phyloP scores from a whole-genome alignment of 2,113 vertebrate genomes.

The Eudyptes chrysolophus region DNA sequence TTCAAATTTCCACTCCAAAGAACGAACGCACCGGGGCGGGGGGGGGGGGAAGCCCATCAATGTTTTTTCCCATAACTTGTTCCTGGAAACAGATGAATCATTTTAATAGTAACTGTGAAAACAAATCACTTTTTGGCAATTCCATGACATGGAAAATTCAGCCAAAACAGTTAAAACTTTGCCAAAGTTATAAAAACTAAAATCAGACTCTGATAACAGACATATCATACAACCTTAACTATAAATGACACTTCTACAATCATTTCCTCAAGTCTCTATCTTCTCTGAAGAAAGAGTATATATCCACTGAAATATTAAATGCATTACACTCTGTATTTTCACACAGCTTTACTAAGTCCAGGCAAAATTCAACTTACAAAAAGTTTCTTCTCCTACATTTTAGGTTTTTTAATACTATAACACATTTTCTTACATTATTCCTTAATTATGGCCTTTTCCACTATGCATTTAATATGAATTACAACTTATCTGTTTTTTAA shows the following conservation, averaged over 20 bases:
- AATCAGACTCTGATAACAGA: neutral
- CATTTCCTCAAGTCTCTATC: neutral
- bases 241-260: neutral
- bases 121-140: neutral
- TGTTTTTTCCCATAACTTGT: conserved; percentile 28
- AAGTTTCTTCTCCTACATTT: neutral
- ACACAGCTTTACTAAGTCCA: neutral
- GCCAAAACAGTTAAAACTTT: conserved; percentile 19
- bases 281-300: neutral
- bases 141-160: neutral
- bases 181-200: neutral
- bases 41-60: neutral
- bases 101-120: conserved; percentile 14
- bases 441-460: neutral
- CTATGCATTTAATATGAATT: neutral
- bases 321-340: neutral
- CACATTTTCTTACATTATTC: neutral
- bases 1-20: conserved; percentile 5
- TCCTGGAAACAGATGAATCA: conserved; percentile 27
- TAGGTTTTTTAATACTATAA: neutral
- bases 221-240: neutral
- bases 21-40: neutral
- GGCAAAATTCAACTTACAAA: neutral
- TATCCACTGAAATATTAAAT: neutral
- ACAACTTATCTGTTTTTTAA: neutral